Evolutionary conservation across 2,797 vertebrate genomes (phyloP), one percentile per base, ranked within the genome.

Genomic region (Lithobates pipiens): DNA sequence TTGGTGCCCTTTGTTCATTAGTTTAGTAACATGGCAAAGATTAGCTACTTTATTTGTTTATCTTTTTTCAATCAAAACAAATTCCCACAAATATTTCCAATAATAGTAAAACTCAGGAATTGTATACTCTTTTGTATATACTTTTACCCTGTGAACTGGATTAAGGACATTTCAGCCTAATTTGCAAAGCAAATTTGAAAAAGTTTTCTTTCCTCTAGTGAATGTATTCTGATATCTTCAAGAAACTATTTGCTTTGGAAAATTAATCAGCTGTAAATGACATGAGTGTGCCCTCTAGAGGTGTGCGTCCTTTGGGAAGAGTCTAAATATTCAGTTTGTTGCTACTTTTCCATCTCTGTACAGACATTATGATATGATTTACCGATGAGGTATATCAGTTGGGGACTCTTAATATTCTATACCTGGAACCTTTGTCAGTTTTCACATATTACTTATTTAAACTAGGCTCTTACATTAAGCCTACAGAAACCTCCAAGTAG

Each of bases 261-360:
- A 80, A 21, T 5, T n/a, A 63, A 82, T 3, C 65, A 81, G 76
- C 86, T 76, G 13, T 75, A 72, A 76, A 76, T 83, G 77, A 63
- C 10, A 80, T 76, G 13, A 89, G 80, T 90, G 88, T 88, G 77
- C 91, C 91, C 91, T 68, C 91, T 92, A 74, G 85, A 89, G 80
- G 89, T 69, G 88, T 34, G 32, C 79, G 5, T 76, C 10, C 77
- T 65, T 67, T 21, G 5, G 0, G 46, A 39, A 34, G 18, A 57
- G 8, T 25, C 3, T 25, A 46, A 61, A 61, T 61, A 61, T 23
- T 61, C 8, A 36, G 70, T 34, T 23, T 34, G 21, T 73, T 34
- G 70, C 13, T 34, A 15, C 13, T 23, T 2, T 61, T 61, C 21
- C 50, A 54, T 54, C 50, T 54, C 50, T 54, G 50, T 54, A 54